Conservation (phyloP, 2,888 invertebrate genomes). For the Agrenia bidenticulata region DNA sequence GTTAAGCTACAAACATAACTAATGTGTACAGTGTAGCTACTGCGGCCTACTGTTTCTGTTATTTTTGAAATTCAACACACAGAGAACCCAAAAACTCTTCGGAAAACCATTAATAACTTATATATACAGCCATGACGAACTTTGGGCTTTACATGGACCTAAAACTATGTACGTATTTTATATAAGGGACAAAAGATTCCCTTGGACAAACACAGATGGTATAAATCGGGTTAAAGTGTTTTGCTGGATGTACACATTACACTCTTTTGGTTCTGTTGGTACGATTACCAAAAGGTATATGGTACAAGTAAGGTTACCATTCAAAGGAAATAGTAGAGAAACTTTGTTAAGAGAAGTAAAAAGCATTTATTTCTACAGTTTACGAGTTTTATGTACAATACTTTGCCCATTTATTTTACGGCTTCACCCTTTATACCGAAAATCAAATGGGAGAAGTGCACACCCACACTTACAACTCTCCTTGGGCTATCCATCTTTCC, state of each 20-base stretch:
- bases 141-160: too few species aligned
- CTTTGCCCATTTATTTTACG: slow-evolving; percentile 5
- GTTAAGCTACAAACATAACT: too few species aligned
- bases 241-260: too few species aligned
- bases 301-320: too few species aligned
- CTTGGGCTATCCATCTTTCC: background rate
- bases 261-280: too few species aligned
- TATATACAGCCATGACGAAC: too few species aligned
- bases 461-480: slow-evolving; percentile 2
- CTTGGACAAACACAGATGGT: slow-evolving; percentile 12
- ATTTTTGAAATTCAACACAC: slow-evolving; percentile 2
- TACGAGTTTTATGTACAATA: slow-evolving; percentile 9
- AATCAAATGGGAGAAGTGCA: background rate
- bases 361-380: slow-evolving; percentile 4
- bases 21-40: too few species aligned
- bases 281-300: too few species aligned
- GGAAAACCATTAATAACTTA: background rate
- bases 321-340: too few species aligned
- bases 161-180: background rate
- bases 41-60: slow-evolving; percentile 2
- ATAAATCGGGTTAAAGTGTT: background rate
- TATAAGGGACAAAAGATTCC: background rate
- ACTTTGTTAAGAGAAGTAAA: background rate
- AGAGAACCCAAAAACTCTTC: background rate
- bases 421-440: slow-evolving; percentile 9